Evolutionary conservation across 2,888 invertebrate genomes (phyloP).

Genomic region (Heteromurus nitidus): DNA sequence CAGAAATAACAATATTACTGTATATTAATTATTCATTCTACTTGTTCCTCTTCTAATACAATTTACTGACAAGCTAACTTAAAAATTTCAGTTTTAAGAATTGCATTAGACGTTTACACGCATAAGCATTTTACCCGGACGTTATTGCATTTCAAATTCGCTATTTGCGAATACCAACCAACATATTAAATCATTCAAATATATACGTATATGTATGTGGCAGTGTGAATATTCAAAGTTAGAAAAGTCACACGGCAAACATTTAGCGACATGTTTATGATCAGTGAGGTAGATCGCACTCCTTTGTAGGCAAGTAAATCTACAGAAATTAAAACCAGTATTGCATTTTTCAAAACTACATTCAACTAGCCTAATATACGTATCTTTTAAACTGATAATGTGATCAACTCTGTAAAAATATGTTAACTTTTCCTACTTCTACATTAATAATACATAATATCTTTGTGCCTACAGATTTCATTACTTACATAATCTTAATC

Average conservation of each 20-base stretch:
- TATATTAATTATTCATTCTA: neutral
- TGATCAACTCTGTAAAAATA: neutral
- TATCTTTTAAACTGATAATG: neutral
- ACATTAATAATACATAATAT: constrained; percentile 26
- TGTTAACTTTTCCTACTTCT: neutral
- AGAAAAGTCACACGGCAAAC: neutral
- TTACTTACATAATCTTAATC: neutral
- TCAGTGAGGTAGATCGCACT: constrained; percentile 52
- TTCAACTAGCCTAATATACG: neutral
- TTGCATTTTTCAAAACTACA: constrained; percentile 40
- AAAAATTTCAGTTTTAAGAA: constrained; percentile 58
- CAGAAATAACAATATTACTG: neutral
- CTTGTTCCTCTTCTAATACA: no score
- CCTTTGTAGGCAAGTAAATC: neutral
- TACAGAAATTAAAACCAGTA: constrained; percentile 30
- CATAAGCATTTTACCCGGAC: constrained; percentile 47
- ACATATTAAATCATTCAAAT: no score
- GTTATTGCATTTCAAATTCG: constrained; percentile 34
- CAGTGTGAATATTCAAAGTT: neutral
- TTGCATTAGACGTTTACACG: constrained; percentile 59
- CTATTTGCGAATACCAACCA: no score
- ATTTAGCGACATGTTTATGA: neutral
- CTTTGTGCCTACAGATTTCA: constrained; percentile 20
- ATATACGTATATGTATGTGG: neutral
- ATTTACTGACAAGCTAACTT: constrained; percentile 64